Conservation (phyloP, 2,797 vertebrate genomes). For the Sebastes matsubarae region DNA sequence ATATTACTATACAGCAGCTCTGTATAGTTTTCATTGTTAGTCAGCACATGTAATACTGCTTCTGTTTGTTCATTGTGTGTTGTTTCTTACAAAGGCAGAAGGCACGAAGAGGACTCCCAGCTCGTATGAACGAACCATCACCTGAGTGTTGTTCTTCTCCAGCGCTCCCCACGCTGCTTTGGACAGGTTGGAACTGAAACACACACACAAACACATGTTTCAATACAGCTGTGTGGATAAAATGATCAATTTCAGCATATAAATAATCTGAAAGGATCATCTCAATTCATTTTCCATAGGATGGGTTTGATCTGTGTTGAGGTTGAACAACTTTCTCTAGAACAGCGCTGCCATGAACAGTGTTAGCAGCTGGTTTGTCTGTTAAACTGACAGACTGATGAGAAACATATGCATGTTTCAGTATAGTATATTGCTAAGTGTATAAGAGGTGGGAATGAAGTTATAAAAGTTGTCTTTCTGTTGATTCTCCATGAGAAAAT, state of each 20-base stretch:
- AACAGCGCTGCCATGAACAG: not conserved
- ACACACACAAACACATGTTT: not conserved
- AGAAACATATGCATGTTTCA: not conserved
- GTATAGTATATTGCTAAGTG: not conserved
- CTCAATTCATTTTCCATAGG: not conserved
- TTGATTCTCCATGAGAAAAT: not conserved
- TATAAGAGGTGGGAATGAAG: not conserved
- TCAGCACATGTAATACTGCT: not conserved
- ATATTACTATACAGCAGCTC: not conserved
- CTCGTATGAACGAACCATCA: constrained; percentile 98
- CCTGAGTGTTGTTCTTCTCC: constrained; percentile 92
- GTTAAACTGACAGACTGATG: not conserved
- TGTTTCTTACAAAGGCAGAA: constrained; percentile 90
- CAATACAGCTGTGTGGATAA: not conserved
- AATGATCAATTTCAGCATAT: not conserved
- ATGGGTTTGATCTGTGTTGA: not conserved
- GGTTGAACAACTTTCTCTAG: not conserved
- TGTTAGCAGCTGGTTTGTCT: not conserved
- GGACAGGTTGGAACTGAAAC: constrained; percentile 92
- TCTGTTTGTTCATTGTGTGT: not conserved
- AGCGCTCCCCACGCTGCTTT: constrained; percentile 96
- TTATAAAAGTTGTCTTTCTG: not conserved
- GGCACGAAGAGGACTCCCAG: constrained; percentile 95
- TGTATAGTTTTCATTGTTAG: not conserved
- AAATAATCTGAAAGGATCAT: not conserved